Evolutionary conservation across 2,888 invertebrate genomes (phyloP).

Genomic region (Aphrophora alni): DNA sequence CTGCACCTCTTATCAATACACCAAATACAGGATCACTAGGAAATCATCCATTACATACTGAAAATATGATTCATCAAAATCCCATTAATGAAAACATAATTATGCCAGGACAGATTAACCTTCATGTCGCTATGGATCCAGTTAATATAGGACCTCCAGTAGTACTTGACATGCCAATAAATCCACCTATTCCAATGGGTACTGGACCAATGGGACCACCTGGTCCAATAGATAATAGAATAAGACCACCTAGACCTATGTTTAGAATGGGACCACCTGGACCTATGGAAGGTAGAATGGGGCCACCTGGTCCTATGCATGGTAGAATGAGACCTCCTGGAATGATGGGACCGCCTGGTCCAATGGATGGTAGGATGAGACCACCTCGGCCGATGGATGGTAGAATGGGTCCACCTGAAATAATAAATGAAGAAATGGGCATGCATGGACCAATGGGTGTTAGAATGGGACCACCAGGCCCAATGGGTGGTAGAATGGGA

Average conservation of each 20-base stretch:
- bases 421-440: not conserved
- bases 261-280: conserved; percentile 4
- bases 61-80: not conserved
- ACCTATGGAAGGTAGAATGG: not conserved
- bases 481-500: not conserved
- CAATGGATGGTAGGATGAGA: not conserved
- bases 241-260: not conserved
- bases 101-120: not conserved
- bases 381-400: not conserved
- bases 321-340: not conserved
- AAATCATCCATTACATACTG: not conserved
- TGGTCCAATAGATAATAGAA: not conserved
- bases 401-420: not conserved
- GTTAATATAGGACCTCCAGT: not conserved
- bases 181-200: not conserved
- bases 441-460: not conserved
- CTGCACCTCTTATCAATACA: not conserved
- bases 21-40: no score
- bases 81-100: not conserved
- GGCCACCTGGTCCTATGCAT: not conserved
- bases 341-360: not conserved
- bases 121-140: not conserved
- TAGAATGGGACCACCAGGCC: not conserved
- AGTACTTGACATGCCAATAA: not conserved
- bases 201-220: not conserved